These are phyloP conservation scores for Phylloscopus trochilus DNA, from an alignment of 2,113 vertebrate genomes.

Conservation along the genomic window DNA sequence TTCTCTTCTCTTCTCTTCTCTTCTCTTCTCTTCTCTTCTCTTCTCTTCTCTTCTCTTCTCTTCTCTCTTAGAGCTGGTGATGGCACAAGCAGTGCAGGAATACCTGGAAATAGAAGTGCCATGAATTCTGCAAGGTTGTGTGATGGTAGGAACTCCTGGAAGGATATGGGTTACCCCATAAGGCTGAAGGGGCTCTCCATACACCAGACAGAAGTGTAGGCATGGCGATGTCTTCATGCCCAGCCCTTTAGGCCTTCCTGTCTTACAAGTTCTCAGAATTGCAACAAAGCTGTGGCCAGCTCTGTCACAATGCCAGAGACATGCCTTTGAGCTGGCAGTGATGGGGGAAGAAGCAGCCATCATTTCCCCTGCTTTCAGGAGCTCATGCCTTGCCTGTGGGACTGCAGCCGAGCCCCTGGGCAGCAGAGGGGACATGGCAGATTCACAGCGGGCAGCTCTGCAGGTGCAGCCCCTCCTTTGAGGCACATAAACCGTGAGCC, in stretches of 20 bases:
- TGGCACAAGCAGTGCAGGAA: not conserved
- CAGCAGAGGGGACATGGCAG: not conserved
- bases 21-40: too few relatives aligned
- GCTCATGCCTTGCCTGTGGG: rapidly evolving
- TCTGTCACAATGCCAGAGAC: not conserved
- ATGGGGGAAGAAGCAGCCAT: not conserved
- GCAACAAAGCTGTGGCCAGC: not conserved
- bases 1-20: too few relatives aligned
- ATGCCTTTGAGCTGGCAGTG: not conserved
- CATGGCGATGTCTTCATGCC: not conserved
- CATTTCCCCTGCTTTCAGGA: not conserved
- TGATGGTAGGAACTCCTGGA: not conserved
- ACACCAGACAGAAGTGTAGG: not conserved
- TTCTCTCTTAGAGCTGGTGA: not conserved
- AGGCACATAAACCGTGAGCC: not conserved
- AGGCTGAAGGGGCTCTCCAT: not conserved
- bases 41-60: too few relatives aligned
- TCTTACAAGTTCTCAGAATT: not conserved
- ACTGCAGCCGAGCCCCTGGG: not conserved
- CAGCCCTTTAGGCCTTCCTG: not conserved
- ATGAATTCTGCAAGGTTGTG: not conserved
- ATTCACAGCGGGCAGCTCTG: not conserved
- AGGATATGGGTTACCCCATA: not conserved
- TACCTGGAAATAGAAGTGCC: not conserved
- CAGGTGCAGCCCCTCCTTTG: rapidly evolving